Base-by-base conservation (phyloP, 2,888 invertebrate genomes). In the Andricus quercusramuli region DNA sequence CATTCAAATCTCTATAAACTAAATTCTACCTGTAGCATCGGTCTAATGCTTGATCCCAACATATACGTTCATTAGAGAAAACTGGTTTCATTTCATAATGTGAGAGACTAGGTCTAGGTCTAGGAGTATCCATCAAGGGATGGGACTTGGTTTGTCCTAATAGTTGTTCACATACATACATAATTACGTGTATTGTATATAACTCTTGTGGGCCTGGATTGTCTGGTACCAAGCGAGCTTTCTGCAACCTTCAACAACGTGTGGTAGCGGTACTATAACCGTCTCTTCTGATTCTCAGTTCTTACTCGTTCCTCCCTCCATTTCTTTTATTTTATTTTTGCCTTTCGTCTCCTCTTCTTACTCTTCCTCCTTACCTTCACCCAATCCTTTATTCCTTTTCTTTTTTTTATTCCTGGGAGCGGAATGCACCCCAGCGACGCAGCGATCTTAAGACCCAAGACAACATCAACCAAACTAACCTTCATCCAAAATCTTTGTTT, bases 231-330 rank as follows among this genome's bases (percentile, higher is more conserved):
- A 67, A n/a, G 20, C 20, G 74, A 74, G 74, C 74, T 74, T 74
- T 74, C 74, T 56, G 56, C 74, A 56, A 41, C 66, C 11, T 56
- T 56, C 51, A 51, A 51, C 56, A 56, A n/a, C 62, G n/a, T 79
- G 82, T 85, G 83, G 84, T 89, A 89, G 89, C 89, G 89, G 89
- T 89, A 89, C 86, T 88, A 88, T 89, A 89, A 89, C 89, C 89
- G 89, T 89, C 89, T 85, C 83, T 83, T 83, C 79, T 83, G 78
- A 68, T 78, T 37, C 67, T 78, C 78, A 77, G 64, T 74, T 29
- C 74, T 77, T 79, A 77, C 83, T 81, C 74, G 78, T 77, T 62
- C 22, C 62, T 65, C 78, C 77, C 77, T 78, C 74, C 64, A 65
- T 66, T 20, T 74, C 29, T 37, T 56, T n/a, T 59, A 47, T 25